phyloP scores from a whole-genome alignment of 2,113 vertebrate species.

The Larimichthys crocea region DNA sequence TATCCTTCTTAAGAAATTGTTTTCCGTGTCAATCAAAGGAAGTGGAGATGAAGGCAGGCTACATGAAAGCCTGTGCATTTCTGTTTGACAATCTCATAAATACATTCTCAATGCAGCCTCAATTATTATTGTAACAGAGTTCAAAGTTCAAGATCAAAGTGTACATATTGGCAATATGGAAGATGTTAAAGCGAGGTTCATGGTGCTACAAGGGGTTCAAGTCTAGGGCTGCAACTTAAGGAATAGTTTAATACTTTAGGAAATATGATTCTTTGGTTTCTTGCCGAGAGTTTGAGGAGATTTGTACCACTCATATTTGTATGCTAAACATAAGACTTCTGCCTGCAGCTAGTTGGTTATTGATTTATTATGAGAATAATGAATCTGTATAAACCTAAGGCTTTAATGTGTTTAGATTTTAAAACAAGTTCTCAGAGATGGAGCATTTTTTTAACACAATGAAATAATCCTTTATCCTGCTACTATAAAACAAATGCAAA shows the following conservation, averaged over 20 bases:
- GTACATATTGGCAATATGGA: background rate
- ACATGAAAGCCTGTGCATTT: background rate
- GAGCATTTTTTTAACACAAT: background rate
- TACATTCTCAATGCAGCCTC: background rate
- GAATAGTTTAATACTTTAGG: background rate
- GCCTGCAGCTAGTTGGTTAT: background rate
- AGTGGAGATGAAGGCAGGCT: conserved; percentile 5
- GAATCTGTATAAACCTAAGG: too few relatives aligned
- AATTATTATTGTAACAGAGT: background rate
- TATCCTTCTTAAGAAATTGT: conserved; percentile 33
- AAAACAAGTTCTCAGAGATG: too few relatives aligned
- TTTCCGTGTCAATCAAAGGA: conserved; percentile 47
- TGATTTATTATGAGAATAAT: too few relatives aligned
- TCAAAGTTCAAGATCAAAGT: conserved; percentile 6
- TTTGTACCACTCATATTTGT: too few relatives aligned
- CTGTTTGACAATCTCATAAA: conserved; percentile 6
- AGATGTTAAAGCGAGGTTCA: background rate
- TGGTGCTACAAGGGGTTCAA: background rate
- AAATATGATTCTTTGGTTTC: background rate
- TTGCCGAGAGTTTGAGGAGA: too few relatives aligned
- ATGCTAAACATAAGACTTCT: background rate
- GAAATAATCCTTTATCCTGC: background rate
- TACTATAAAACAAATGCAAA: background rate
- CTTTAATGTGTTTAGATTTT: too few relatives aligned
- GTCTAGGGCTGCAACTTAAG: background rate